Base-by-base conservation (phyloP, 2,113 vertebrate genomes). In the Clupea harengus region DNA sequence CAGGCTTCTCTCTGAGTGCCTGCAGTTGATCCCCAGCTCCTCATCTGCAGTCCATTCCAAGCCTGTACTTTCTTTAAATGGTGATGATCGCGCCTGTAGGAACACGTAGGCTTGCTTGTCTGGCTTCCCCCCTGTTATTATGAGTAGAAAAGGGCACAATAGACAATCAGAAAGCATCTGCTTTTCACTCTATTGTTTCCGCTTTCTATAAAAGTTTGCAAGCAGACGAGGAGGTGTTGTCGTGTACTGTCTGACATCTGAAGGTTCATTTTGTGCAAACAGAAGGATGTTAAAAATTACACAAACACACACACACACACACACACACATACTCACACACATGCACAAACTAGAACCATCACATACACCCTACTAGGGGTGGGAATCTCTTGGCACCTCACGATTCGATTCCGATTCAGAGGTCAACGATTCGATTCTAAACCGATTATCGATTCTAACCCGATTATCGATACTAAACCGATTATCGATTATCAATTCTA, bases 51-150 rank as follows among this genome's bases (percentile, higher is more conserved):
- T 3, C 28, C 32, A 0, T 13, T 6, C 28, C 25, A 11, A 75
- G 10, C 8, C 67, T 75, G 0, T 39, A 39, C 67, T 67, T 9
- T 60, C 13, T 64, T 75, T 32, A 28, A 75, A 75, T 54, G 18
- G 25, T 3, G 67, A 15, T 75, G 67, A 28, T 75, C 2, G 28
- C 15, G 64, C 25, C 11, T 9, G 67, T 28, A 8, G 2, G 8
- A 39, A 75, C 13, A 39, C 10, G 67, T 4, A 75, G 9, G 2
- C 11, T 28, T 22, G 2, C 10, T 13, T 28, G 8, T 75, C 67
- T 13, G 90, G 88, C 91, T 81, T 50, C 83, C 22, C 44, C 87
- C 82, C 86, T 64, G 45, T 78, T 47, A 52, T 80, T 85, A 49
- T 75, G 67, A 13, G n/a, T 39, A 7, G n/a, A 39, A 9, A 46